These are phyloP conservation scores for Perccottus glenii DNA, from an alignment of 2,113 vertebrate genomes.

Conservation along the genomic window DNA sequence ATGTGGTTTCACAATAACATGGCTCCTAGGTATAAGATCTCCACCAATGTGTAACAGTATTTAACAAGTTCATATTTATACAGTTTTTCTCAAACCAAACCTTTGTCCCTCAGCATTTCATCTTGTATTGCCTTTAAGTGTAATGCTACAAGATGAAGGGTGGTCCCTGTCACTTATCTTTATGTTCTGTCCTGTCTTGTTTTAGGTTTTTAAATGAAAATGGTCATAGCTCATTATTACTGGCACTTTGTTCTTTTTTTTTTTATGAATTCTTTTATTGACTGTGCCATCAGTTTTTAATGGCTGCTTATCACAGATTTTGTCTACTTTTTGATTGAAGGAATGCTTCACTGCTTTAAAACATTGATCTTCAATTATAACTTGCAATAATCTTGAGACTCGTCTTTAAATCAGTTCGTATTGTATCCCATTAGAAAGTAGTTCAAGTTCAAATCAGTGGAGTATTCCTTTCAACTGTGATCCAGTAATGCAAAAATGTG, in stretches of 20 bases:
- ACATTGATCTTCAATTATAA: conserved; percentile 4
- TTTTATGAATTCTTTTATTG: conserved; percentile 29
- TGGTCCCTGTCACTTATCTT: conserved; percentile 53
- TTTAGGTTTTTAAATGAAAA: conserved; percentile 27
- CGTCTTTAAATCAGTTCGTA: too few relatives aligned
- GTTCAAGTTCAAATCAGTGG: conserved; percentile 18
- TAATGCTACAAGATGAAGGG: conserved; percentile 56
- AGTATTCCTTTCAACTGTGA: conserved; percentile 54
- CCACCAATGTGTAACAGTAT: conserved; percentile 81
- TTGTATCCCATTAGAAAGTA: too few relatives aligned
- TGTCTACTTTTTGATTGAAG: conserved; percentile 51
- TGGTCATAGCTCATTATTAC: conserved; percentile 61
- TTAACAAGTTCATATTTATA: conserved; percentile 32
- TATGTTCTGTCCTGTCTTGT: conserved; percentile 45
- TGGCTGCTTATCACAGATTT: conserved; percentile 55
- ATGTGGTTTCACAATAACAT: conserved; percentile 90
- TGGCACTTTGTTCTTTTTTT: conserved; percentile 45
- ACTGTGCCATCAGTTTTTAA: conserved; percentile 51
- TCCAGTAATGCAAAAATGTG: conserved; percentile 72
- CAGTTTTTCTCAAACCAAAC: conserved; percentile 44
- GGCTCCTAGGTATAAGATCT: conserved; percentile 85
- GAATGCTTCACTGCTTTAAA: conserved; percentile 49
- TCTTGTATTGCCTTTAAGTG: conserved; percentile 62
- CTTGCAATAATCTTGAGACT: too few relatives aligned
- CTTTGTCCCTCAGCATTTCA: conserved; percentile 46